These are phyloP conservation scores for Ridgeia piscesae DNA, from an alignment of 1,140 invertebrate species.

Conservation along the genomic window DNA sequence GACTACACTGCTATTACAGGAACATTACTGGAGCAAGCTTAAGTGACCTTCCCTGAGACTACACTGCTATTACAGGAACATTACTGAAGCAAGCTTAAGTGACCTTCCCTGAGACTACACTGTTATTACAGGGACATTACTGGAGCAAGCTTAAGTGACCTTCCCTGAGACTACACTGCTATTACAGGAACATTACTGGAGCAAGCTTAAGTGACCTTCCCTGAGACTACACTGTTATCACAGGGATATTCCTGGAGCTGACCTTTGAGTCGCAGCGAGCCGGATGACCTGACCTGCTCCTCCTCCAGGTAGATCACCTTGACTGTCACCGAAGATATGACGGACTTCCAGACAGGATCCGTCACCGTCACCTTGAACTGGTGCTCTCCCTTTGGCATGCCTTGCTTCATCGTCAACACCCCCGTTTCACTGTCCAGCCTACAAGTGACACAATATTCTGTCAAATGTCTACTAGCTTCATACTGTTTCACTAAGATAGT, in stretches of 20 bases:
- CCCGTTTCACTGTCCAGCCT: conserved; percentile 58
- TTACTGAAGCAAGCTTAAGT: no score
- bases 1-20: no score
- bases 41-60: no score
- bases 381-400: conserved; percentile 82
- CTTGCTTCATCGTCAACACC: conserved; percentile 91
- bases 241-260: conserved; percentile 12
- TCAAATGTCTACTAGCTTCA: background rate
- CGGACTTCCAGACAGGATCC: conserved; percentile 76
- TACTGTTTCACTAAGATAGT: no score
- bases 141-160: no score
- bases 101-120: no score
- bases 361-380: conserved; percentile 88
- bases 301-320: conserved; percentile 91
- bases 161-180: no score
- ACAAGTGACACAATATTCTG: background rate
- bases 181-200: no score
- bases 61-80: no score
- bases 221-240: background rate
- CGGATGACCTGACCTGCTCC: conserved; percentile 91
- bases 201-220: no score
- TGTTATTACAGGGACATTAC: no score
- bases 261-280: conserved; percentile 85
- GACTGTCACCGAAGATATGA: conserved; percentile 70
- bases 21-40: no score